phyloP scores from a whole-genome alignment of 2,113 vertebrate genomes.

The Oryctolagus cuniculus region DNA sequence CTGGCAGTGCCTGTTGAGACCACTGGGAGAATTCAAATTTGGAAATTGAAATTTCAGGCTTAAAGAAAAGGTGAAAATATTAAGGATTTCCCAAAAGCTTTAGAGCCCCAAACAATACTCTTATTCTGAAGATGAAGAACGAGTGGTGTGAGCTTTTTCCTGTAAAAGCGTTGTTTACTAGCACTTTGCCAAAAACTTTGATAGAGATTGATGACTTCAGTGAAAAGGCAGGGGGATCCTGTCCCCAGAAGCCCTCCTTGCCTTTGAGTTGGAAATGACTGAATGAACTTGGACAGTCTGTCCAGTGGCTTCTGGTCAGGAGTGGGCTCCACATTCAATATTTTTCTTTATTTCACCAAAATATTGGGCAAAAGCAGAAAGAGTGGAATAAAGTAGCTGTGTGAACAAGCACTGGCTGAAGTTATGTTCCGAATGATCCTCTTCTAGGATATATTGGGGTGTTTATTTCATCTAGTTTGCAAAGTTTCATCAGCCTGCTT shows the following conservation, averaged over 20 bases:
- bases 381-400: neutral
- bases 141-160: neutral
- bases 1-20: neutral
- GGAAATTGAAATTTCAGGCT: slow-evolving; percentile 59
- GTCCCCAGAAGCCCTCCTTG: neutral
- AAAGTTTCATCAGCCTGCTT: neutral
- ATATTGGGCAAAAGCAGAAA: neutral
- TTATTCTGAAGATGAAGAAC: slow-evolving; percentile 12
- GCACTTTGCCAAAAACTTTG: slow-evolving; percentile 1
- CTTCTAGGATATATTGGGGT: accelerated
- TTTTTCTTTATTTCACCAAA: neutral
- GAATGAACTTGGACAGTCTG: neutral
- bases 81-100: slow-evolving; percentile 32
- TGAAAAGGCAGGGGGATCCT: neutral
- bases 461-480: neutral
- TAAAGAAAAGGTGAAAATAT: slow-evolving; percentile 53
- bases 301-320: neutral
- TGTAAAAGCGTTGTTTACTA: neutral
- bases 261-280: neutral
- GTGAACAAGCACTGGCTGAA: neutral
- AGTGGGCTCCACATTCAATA: neutral
- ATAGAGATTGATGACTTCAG: neutral
- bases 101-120: neutral
- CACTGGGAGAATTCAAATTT: slow-evolving; percentile 42
- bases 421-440: neutral